A percentile compares a stretch with the other conserved stretches of the same genome.
Evolutionary conservation across 2,797 vertebrate species (phyloP).

Genomic region (Myripristis jacobus): DNA sequence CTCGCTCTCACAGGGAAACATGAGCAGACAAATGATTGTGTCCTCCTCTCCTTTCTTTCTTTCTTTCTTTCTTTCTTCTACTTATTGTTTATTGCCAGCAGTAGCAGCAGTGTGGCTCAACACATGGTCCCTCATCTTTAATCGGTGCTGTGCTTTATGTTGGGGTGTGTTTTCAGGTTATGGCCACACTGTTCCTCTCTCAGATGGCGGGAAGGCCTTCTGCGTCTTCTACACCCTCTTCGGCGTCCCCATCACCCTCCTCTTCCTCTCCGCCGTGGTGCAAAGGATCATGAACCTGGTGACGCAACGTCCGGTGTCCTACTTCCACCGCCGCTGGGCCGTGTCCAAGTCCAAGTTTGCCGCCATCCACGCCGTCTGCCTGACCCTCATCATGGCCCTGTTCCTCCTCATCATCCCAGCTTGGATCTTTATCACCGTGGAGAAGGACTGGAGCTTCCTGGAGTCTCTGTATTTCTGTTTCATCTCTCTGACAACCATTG

Average conservation of each 20-base stretch:
- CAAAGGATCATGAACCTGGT: conserved; percentile 88
- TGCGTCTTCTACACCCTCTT: conserved; percentile 93
- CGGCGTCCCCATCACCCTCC: conserved; percentile 94
- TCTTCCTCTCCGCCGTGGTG: conserved; percentile 93
- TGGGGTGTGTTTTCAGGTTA: conserved; percentile 86
- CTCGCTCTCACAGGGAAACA: background rate
- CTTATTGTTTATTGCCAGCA: conserved; percentile 21
- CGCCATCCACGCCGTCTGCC: conserved; percentile 83
- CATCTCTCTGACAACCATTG: conserved; percentile 98
- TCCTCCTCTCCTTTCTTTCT: background rate
- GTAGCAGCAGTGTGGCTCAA: background rate
- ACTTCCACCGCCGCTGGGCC: conserved; percentile 91
- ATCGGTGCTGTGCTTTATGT: conserved; percentile 27
- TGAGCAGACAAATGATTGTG: background rate
- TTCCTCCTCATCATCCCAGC: conserved; percentile 93
- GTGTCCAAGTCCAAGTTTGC: conserved; percentile 86
- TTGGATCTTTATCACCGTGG: conserved; percentile 87
- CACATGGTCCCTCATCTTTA: background rate
- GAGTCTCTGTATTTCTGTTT: conserved; percentile 99
- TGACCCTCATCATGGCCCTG: conserved; percentile 80
- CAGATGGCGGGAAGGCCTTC: conserved; percentile 95
- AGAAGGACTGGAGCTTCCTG: conserved; percentile 94
- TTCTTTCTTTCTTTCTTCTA: no score
- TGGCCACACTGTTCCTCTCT: conserved; percentile 95
- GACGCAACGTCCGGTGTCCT: conserved; percentile 87